A percentile compares a stretch with the other conserved stretches of the same genome.
These are phyloP conservation scores for Argynnis bischoffii DNA, from an alignment of 2,888 invertebrate genomes.

Conservation along the genomic window DNA sequence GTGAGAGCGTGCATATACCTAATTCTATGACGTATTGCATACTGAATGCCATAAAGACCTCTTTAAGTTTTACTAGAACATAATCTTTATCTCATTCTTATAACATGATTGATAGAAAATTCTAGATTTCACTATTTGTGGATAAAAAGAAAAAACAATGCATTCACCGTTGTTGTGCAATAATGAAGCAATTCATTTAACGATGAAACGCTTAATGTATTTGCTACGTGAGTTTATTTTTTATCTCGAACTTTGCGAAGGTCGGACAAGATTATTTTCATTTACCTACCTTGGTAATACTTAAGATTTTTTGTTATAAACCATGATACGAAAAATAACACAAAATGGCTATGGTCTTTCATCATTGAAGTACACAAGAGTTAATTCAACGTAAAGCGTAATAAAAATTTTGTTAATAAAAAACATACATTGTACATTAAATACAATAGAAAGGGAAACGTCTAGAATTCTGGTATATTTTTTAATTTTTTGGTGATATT, in stretches of 20 bases:
- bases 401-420: too few species aligned
- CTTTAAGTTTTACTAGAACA: not conserved
- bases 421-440: too few species aligned
- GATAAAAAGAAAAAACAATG: constrained; percentile 36
- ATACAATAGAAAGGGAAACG: too few species aligned
- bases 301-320: constrained; percentile 6
- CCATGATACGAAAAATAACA: too few species aligned
- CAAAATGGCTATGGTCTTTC: too few species aligned
- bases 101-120: not conserved
- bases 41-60: too few species aligned
- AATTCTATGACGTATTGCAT: too few species aligned
- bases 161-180: constrained; percentile 9
- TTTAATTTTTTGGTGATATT: too few species aligned
- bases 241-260: constrained; percentile 37
- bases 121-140: not conserved
- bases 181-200: constrained; percentile 35
- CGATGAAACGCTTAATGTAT: constrained; percentile 34
- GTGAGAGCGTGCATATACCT: too few species aligned
- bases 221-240: constrained; percentile 45
- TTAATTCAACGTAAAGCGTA: too few species aligned
- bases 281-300: not conserved
- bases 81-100: not conserved
- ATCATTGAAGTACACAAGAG: too few species aligned
- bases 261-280: constrained; percentile 27
- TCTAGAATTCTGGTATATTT: too few species aligned